Evolutionary conservation across 2,888 invertebrate species (phyloP).

Genomic region (Sycophila texana): DNA sequence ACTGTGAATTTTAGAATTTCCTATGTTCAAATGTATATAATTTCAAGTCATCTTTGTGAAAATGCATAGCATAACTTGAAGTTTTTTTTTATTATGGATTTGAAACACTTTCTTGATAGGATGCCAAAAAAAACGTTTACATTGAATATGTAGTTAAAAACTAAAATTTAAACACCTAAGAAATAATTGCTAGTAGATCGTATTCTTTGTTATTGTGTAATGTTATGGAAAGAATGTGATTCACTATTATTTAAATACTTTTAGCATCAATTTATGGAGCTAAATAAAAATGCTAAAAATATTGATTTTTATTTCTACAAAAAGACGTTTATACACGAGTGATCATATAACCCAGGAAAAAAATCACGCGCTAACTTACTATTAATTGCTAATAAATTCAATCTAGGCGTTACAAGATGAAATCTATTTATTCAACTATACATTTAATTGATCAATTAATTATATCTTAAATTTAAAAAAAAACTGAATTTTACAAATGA

Average conservation of each 20-base stretch:
- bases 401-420: not conserved
- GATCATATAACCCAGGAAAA: slow-evolving; percentile 15
- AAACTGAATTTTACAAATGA: not conserved
- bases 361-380: slow-evolving; percentile 7
- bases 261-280: slow-evolving; percentile 35
- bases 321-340: slow-evolving; percentile 33
- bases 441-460: slow-evolving; percentile 5
- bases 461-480: not conserved
- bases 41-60: slow-evolving; percentile 45
- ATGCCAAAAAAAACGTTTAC: slow-evolving; percentile 48
- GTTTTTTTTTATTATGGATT: slow-evolving; percentile 26
- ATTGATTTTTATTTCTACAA: slow-evolving; percentile 30
- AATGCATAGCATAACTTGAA: slow-evolving; percentile 39
- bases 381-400: not conserved
- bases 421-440: not conserved
- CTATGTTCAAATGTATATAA: slow-evolving; percentile 52
- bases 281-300: slow-evolving; percentile 25
- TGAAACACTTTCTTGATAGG: slow-evolving; percentile 39
- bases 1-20: slow-evolving; percentile 32
- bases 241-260: slow-evolving; percentile 39
- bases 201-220: slow-evolving; percentile 46
- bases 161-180: slow-evolving; percentile 22
- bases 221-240: slow-evolving; percentile 40
- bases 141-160: slow-evolving; percentile 35
- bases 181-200: slow-evolving; percentile 39